Conservation (phyloP, 1,140 invertebrate genomes). For the Trachymyrmex septentrionalis region DNA sequence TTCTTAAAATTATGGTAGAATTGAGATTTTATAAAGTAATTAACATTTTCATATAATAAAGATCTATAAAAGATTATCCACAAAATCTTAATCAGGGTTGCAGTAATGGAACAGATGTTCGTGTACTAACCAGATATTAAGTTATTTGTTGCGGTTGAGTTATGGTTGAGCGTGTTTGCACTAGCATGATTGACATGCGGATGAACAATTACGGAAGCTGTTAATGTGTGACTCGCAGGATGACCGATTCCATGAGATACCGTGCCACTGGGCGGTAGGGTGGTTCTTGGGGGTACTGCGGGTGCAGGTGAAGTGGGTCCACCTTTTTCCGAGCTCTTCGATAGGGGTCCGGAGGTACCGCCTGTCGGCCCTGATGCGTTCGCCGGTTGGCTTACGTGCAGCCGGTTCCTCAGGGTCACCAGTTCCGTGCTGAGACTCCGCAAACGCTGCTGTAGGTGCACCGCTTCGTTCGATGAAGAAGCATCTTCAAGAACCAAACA, state of each 20-base stretch:
- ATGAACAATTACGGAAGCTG: conserved; percentile 85
- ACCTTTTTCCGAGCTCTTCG: conserved; percentile 78
- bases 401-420: conserved; percentile 94
- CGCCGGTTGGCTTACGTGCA: conserved; percentile 90
- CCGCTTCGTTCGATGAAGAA: conserved; percentile 96
- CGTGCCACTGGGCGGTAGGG: conserved; percentile 80
- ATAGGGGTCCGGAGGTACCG: conserved; percentile 69
- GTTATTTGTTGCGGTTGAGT: conserved; percentile 81
- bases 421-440: conserved; percentile 95
- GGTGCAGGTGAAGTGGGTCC: conserved; percentile 78
- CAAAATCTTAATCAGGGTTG: not conserved
- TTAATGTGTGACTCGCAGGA: conserved; percentile 81
- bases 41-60: not conserved
- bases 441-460: conserved; percentile 95
- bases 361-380: conserved; percentile 78
- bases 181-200: conserved; percentile 82
- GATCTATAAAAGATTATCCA: not conserved
- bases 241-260: conserved; percentile 77
- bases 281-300: conserved; percentile 85
- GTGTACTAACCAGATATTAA: conserved; percentile 83
- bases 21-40: not conserved
- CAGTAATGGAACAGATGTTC: not conserved
- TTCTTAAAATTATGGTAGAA: not conserved
- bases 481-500: conserved; percentile 90
- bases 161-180: conserved; percentile 80